Evolutionary conservation across 2,888 invertebrate species (phyloP).

Genomic region (Eristalinus sepulchralis): DNA sequence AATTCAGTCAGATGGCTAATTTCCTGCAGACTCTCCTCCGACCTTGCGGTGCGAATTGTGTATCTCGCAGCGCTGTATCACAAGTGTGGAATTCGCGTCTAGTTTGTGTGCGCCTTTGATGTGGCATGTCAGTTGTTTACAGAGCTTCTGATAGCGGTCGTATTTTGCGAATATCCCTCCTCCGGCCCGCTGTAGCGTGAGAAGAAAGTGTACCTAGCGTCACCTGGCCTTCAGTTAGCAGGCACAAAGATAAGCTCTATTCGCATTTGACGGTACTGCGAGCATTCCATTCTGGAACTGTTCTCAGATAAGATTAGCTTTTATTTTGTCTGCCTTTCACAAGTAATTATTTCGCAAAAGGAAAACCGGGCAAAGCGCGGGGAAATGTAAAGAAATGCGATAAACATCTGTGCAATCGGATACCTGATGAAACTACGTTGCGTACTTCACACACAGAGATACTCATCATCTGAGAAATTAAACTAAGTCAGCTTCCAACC

Average conservation of each 20-base stretch:
- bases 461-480: conserved; percentile 1
- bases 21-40: background rate
- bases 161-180: background rate
- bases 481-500: conserved; percentile 34
- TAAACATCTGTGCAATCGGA: conserved; percentile 68
- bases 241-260: conserved; percentile 4
- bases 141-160: background rate
- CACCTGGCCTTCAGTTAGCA: conserved; percentile 16
- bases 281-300: background rate
- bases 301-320: background rate
- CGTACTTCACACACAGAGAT: background rate
- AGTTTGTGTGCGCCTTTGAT: conserved; percentile 10
- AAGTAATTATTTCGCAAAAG: conserved; percentile 13
- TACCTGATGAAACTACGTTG: conserved; percentile 44
- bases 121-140: conserved; percentile 31
- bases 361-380: background rate
- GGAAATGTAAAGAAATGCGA: conserved; percentile 29
- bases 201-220: background rate
- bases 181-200: background rate
- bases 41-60: background rate
- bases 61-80: conserved; percentile 25
- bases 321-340: background rate
- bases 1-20: background rate
- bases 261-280: background rate
- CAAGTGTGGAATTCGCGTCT: conserved; percentile 33